Base-by-base conservation (phyloP, 2,113 vertebrate genomes). In the Lonchura striata region DNA sequence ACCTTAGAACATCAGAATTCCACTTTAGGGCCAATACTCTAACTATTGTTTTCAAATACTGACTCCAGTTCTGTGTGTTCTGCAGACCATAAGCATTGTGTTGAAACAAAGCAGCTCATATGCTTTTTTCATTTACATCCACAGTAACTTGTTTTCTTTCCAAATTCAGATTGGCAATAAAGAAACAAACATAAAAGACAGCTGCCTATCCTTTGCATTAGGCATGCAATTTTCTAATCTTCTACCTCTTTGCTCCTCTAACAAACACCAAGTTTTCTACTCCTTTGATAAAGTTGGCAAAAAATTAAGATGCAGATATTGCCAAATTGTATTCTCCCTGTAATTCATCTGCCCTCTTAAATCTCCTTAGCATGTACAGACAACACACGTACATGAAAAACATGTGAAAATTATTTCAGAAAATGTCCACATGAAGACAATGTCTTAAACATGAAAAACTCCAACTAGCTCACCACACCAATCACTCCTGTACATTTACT, bases 331-430 rank as follows among this genome's bases (percentile, higher is more conserved):
- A 11, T n/a, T 75, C 50, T 66, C 22, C 23, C 23, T 60, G 27
- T 64, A 76, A 72, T 52, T 56, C 6, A 24, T 22, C 24, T 41
- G 23, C 7, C 25, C 10, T 86, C 7, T 8, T 15, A 11, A 11
- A 49, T 9, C 6, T 23, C 47, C 10, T 61, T 35, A 47, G 23
- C 6, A 1, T 2, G 35, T 14, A 25, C 30, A 54, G 21, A 69
- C 9, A 79, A n/a, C 6, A 50, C 6, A n/a, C 0, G 0, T 5
- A 54, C 15, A n/a, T 27, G 11, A 52, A 79, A 86, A 63, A 50
- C 14, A 5, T 25, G 1, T 2, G 2, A 23, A 8, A 33, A 10
- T 39, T 60, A 77, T 44, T 56, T 79, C 57, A 56, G 24, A 10
- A 71, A 47, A 6, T 4, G 13, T 7, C 39, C n/a, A 22, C 3